These are phyloP conservation scores for Gorsachius magnificus DNA, from an alignment of 2,797 vertebrate species.

Conservation along the genomic window DNA sequence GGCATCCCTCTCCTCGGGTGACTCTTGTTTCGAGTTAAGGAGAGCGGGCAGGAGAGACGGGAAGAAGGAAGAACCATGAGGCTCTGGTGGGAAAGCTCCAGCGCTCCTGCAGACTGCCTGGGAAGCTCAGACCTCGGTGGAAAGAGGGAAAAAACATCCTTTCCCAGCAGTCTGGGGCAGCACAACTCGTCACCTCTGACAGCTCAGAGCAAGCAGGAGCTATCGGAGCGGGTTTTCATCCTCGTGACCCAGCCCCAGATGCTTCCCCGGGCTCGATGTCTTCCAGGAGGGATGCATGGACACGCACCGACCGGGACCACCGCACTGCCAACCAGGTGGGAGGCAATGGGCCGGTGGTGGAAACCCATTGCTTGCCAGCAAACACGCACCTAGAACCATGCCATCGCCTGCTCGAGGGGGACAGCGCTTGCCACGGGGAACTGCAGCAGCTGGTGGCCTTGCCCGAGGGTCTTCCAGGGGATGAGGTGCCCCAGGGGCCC, in stretches of 20 bases:
- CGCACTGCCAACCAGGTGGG: background rate
- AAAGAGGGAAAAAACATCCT: background rate
- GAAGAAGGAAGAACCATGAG: background rate
- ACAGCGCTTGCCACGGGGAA: accelerated
- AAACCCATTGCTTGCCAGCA: background rate
- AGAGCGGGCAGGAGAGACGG: background rate
- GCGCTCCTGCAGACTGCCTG: background rate
- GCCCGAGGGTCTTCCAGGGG: background rate
- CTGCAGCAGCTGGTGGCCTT: background rate
- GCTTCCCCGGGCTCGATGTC: accelerated
- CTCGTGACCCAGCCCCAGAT: background rate
- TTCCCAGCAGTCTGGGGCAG: background rate
- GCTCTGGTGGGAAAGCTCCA: background rate
- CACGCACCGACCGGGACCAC: background rate
- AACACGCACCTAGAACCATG: accelerated
- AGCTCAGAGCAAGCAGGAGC: background rate
- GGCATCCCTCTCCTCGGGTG: background rate
- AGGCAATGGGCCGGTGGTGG: background rate
- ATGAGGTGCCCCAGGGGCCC: background rate
- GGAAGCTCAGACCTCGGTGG: background rate
- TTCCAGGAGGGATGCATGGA: background rate
- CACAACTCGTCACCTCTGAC: background rate
- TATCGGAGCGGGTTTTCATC: background rate
- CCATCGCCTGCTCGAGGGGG: accelerated
- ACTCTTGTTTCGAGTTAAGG: background rate